These are phyloP conservation scores for Lamellibrachia satsuma DNA, from an alignment of 2,888 invertebrate species.

Conservation along the genomic window DNA sequence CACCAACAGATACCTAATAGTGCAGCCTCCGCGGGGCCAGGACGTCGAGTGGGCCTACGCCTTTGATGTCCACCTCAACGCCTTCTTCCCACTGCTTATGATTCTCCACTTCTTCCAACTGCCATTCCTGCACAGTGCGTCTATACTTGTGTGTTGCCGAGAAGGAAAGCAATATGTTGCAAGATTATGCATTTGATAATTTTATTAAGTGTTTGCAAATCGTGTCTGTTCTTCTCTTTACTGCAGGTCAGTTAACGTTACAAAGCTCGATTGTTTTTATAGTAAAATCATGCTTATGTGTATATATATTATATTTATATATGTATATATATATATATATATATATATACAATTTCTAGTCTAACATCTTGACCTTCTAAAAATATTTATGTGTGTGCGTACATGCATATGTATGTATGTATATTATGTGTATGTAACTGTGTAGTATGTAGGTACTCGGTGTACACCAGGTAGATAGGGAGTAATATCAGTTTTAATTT, in stretches of 20 bases:
- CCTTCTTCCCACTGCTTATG: slow-evolving; percentile 95
- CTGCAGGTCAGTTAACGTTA: no score
- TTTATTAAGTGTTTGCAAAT: background rate
- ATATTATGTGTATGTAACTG: background rate
- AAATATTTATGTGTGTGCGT: no score
- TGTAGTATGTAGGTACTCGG: no score
- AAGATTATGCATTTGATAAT: background rate
- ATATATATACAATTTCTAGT: no score
- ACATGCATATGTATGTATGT: background rate
- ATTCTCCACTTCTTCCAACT: slow-evolving; percentile 92
- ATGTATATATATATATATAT: no score
- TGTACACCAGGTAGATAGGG: background rate
- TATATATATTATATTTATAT: no score
- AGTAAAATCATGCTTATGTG: no score
- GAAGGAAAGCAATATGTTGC: background rate
- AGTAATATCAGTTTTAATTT: background rate
- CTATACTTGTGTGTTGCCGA: background rate
- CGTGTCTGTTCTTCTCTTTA: background rate
- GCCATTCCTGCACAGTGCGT: slow-evolving; percentile 71
- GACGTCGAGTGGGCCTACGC: slow-evolving; percentile 98
- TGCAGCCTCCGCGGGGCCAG: slow-evolving; percentile 69
- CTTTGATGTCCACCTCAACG: slow-evolving; percentile 98
- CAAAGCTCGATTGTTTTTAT: no score
- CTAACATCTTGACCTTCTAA: no score
- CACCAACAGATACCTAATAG: slow-evolving; percentile 75